phyloP scores from a whole-genome alignment of 2,797 vertebrate genomes.

The Sebastes aleutianus region DNA sequence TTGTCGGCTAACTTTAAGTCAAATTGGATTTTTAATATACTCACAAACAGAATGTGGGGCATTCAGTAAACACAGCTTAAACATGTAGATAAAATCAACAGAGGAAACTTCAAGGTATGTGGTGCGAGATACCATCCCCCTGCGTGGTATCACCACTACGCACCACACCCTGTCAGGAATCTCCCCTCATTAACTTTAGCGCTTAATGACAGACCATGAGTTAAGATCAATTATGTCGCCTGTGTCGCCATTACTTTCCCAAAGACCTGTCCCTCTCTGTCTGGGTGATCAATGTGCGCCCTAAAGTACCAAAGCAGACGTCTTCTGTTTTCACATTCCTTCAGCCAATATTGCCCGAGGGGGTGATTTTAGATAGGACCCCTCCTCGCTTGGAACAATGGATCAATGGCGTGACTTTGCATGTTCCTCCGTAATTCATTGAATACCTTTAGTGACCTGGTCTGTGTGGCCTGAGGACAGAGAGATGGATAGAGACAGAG shows the following conservation, averaged over 20 bases:
- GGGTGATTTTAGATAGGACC: conserved; percentile 55
- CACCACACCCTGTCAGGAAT: background rate
- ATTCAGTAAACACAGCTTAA: background rate
- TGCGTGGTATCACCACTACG: background rate
- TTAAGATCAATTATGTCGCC: conserved; percentile 33
- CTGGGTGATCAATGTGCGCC: conserved; percentile 32
- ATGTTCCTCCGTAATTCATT: conserved; percentile 42
- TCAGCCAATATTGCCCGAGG: conserved; percentile 17
- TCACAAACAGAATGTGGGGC: background rate
- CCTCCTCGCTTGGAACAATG: conserved; percentile 58
- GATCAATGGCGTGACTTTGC: conserved; percentile 69
- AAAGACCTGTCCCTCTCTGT: conserved; percentile 12
- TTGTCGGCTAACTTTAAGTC: background rate
- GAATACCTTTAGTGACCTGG: conserved; percentile 60
- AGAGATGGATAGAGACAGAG: background rate
- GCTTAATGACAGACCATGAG: conserved; percentile 16
- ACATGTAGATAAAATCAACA: background rate
- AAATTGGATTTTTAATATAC: background rate
- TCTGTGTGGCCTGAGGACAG: conserved; percentile 28
- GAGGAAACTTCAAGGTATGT: background rate
- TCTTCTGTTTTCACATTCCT: conserved; percentile 61
- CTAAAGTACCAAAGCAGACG: conserved; percentile 23
- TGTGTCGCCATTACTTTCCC: conserved; percentile 8
- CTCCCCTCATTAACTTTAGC: conserved; percentile 6
- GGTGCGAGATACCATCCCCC: background rate